Percentiles rank a stretch among this genome's conserved stretches.
phyloP scores from a whole-genome alignment of 35 echinoderm and acorn worm species.

The Strongylocentrotus purpuratus region DNA sequence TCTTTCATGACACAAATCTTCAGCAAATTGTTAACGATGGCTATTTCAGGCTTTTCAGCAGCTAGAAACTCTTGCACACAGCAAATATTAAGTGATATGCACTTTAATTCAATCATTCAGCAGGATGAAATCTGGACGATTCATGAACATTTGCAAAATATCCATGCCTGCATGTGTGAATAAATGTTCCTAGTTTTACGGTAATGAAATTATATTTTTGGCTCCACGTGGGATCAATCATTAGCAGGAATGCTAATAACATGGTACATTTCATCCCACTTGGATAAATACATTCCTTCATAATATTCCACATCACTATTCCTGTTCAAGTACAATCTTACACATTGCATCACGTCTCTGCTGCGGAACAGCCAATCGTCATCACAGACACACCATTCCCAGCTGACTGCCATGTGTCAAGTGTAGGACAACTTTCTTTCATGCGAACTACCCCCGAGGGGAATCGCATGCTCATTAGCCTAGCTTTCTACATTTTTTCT shows the following conservation, averaged over 20 bases:
- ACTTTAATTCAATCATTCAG: too few relatives aligned
- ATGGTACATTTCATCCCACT: neutral
- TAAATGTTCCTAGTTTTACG: too few relatives aligned
- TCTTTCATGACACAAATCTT: too few relatives aligned
- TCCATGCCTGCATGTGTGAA: too few relatives aligned
- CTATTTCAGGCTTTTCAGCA: too few relatives aligned
- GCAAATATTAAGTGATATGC: too few relatives aligned
- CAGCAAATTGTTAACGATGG: too few relatives aligned
- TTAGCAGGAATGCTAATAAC: neutral
- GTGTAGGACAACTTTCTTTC: neutral
- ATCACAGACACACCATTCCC: neutral
- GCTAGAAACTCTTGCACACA: too few relatives aligned
- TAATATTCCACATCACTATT: neutral
- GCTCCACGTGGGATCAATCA: neutral
- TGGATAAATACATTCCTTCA: neutral
- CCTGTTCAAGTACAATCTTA: neutral
- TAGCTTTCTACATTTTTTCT: neutral
- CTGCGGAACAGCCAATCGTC: neutral
- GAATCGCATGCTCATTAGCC: neutral
- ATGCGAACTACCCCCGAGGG: neutral
- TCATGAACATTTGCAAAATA: too few relatives aligned
- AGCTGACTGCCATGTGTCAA: neutral
- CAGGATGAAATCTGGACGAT: too few relatives aligned
- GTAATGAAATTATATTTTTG: neutral
- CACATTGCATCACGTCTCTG: neutral